These are phyloP conservation scores for Rallus limicola DNA, from an alignment of 2,113 vertebrate species.

Conservation along the genomic window DNA sequence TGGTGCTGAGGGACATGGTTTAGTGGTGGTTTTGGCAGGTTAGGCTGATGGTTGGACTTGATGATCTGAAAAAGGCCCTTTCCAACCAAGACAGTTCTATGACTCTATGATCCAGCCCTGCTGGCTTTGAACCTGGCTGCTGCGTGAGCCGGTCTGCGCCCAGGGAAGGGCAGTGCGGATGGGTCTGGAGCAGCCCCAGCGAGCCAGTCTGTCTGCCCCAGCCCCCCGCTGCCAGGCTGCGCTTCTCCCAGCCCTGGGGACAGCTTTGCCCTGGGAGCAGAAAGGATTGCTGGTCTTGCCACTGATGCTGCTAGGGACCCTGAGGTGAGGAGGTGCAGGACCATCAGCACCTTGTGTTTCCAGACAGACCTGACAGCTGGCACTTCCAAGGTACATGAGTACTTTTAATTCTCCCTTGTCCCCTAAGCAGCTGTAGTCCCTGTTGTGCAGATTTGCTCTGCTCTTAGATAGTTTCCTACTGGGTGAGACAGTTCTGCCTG, in stretches of 20 bases:
- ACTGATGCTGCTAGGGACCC: not conserved
- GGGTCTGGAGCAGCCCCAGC: not conserved
- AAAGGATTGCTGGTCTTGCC: not conserved
- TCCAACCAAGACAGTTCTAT: too few species aligned
- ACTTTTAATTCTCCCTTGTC: not conserved
- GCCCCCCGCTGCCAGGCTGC: not conserved
- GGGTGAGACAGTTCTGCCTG: not conserved
- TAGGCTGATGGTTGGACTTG: too few species aligned
- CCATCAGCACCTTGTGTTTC: not conserved
- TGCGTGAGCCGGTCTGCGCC: not conserved
- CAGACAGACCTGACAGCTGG: not conserved
- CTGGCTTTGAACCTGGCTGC: not conserved
- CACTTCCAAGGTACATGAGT: not conserved
- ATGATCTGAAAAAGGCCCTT: too few species aligned
- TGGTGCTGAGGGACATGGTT: too few species aligned
- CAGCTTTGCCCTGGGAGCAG: not conserved
- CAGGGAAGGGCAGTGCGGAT: not conserved
- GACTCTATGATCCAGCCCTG: not conserved
- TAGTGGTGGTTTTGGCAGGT: too few species aligned
- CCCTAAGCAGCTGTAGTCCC: not conserved
- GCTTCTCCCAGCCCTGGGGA: not conserved
- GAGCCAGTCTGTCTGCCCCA: not conserved
- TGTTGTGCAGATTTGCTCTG: not conserved
- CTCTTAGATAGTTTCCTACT: not conserved
- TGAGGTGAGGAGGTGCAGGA: not conserved